phyloP scores from a whole-genome alignment of 2,888 invertebrate species.

The Eupithecia insigniata region DNA sequence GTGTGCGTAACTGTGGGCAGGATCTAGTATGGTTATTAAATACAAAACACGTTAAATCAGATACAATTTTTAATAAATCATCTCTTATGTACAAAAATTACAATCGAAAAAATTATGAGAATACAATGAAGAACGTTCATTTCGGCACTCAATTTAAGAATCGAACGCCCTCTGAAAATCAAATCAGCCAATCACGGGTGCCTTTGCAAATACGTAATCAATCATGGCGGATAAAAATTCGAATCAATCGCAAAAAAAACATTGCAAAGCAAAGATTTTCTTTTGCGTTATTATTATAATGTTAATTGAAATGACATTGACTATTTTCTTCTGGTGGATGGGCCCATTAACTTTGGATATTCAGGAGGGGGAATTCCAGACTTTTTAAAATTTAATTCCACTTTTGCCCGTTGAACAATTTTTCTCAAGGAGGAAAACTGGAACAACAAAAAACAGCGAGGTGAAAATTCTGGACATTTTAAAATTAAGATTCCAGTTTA shows the following conservation, averaged over 20 bases:
- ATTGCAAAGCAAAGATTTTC: slow-evolving; percentile 34
- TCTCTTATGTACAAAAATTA: slow-evolving; percentile 6
- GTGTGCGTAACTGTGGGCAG: neutral
- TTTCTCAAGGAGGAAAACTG: too few relatives aligned
- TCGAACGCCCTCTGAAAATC: slow-evolving; percentile 61
- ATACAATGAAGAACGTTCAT: slow-evolving; percentile 52
- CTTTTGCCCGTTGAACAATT: too few relatives aligned
- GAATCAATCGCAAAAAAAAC: slow-evolving; percentile 43
- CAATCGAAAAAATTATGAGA: slow-evolving; percentile 14
- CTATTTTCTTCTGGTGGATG: neutral
- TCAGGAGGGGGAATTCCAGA: too few relatives aligned
- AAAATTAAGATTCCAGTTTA: too few relatives aligned
- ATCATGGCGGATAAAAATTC: slow-evolving; percentile 57
- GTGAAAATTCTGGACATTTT: too few relatives aligned
- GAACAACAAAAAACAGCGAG: too few relatives aligned
- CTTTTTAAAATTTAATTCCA: too few relatives aligned
- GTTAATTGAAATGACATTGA: neutral
- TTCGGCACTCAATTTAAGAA: slow-evolving; percentile 57
- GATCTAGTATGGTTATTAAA: neutral
- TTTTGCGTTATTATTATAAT: slow-evolving; percentile 30
- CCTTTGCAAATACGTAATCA: slow-evolving; percentile 64
- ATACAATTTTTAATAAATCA: neutral
- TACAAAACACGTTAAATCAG: neutral
- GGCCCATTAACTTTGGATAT: neutral
- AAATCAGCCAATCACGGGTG: slow-evolving; percentile 70